phyloP scores from a whole-genome alignment of 2,888 invertebrate species.

The Tethea ocularis region DNA sequence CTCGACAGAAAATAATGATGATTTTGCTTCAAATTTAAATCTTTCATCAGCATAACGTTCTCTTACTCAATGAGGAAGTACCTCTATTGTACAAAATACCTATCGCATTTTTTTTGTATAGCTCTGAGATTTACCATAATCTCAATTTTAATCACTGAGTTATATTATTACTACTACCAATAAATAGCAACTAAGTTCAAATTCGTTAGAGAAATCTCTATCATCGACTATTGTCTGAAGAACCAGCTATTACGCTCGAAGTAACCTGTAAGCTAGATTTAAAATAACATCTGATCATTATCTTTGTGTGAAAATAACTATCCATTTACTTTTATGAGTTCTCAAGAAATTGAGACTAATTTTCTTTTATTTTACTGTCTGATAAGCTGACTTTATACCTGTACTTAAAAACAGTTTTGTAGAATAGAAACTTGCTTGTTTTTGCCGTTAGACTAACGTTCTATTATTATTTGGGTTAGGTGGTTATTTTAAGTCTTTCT shows the following conservation, averaged over 20 bases:
- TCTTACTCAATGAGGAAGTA: no score
- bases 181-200: neutral
- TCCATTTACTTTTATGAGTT: neutral
- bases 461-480: no score
- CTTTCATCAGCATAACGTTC: no score
- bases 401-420: neutral
- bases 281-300: neutral
- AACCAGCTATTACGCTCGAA: neutral
- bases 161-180: no score
- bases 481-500: no score
- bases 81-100: no score
- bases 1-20: neutral
- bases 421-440: neutral
- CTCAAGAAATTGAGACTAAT: neutral
- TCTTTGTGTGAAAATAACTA: neutral
- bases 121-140: neutral
- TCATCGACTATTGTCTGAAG: neutral
- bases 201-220: neutral
- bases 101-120: no score
- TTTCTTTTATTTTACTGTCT: neutral
- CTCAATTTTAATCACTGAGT: no score
- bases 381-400: neutral
- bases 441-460: no score
- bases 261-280: neutral
- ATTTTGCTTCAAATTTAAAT: no score